Percentiles rank a stretch among this genome's conserved stretches.
These are phyloP conservation scores for Eurypyga helias DNA, from an alignment of 2,113 vertebrate species.

Conservation along the genomic window DNA sequence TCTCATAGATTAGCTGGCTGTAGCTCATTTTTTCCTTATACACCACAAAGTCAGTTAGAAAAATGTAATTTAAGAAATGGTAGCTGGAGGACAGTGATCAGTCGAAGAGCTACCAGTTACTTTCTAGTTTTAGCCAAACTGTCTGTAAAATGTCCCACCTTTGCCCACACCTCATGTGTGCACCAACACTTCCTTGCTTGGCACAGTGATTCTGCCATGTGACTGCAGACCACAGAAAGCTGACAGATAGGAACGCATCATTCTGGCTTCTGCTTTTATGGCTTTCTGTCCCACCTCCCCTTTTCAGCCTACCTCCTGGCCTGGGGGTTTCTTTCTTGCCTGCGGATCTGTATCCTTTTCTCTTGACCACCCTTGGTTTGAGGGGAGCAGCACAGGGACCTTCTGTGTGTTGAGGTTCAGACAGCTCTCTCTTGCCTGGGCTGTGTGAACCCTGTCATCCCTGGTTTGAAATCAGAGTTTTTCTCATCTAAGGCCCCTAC, in stretches of 20 bases:
- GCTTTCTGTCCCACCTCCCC: neutral
- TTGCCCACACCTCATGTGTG: neutral
- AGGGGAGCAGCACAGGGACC: neutral
- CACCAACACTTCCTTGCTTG: neutral
- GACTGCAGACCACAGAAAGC: slow-evolving; percentile 6
- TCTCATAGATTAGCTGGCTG: neutral
- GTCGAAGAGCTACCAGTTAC: neutral
- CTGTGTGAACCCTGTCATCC: neutral
- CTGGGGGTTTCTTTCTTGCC: neutral
- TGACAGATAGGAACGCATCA: neutral
- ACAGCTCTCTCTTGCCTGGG: neutral
- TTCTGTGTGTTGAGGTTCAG: neutral
- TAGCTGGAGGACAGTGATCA: neutral
- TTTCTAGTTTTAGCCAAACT: neutral
- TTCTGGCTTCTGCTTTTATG: neutral
- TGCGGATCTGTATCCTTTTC: neutral
- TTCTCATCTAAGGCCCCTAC: neutral
- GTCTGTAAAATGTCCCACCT: neutral
- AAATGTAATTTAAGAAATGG: neutral
- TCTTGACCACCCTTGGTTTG: neutral
- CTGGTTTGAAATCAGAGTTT: neutral
- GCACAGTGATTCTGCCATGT: neutral
- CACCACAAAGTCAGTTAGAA: neutral
- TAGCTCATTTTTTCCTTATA: neutral
- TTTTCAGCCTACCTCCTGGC: neutral